These are phyloP conservation scores for Spilosoma lubricipeda DNA, from an alignment of 2,888 invertebrate species.

Conservation along the genomic window DNA sequence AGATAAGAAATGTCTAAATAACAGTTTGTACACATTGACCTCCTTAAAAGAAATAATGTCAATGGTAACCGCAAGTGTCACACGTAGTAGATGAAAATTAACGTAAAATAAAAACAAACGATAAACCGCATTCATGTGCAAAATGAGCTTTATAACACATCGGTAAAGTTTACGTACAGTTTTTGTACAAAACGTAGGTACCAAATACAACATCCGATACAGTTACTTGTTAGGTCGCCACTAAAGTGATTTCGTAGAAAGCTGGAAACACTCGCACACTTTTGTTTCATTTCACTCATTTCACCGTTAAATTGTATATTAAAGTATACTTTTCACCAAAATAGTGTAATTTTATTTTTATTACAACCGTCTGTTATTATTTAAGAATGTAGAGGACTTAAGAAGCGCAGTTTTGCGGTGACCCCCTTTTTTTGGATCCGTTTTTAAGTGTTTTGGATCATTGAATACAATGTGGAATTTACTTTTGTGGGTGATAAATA, in stretches of 20 bases:
- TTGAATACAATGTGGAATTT: conserved; percentile 31
- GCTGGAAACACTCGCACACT: conserved; percentile 35
- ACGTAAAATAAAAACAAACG: conserved; percentile 15
- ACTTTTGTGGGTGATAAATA: conserved; percentile 24
- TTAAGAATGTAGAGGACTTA: conserved; percentile 37
- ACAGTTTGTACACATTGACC: conserved; percentile 14
- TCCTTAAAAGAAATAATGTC: conserved; percentile 15
- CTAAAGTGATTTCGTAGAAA: conserved; percentile 56
- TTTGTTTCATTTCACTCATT: conserved; percentile 40
- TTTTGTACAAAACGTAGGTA: conserved; percentile 62
- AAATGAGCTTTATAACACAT: conserved; percentile 31
- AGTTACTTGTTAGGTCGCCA: conserved; percentile 60
- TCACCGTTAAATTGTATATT: conserved; percentile 43
- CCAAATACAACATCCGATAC: conserved; percentile 65
- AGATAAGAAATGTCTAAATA: neutral
- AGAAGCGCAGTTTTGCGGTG: conserved; percentile 43
- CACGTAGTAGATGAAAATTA: conserved; percentile 14
- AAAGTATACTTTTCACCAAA: conserved; percentile 41
- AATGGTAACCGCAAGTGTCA: conserved; percentile 18
- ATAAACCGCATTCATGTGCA: conserved; percentile 24
- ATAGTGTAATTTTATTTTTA: conserved; percentile 47
- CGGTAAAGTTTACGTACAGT: conserved; percentile 58
- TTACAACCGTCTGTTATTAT: conserved; percentile 36
- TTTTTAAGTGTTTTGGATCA: conserved; percentile 21
- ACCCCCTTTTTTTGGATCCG: conserved; percentile 28